Evolutionary conservation across 2,888 invertebrate genomes (phyloP), one percentile per base, ranked within the genome.

Genomic region (Melinaea menophilus): DNA sequence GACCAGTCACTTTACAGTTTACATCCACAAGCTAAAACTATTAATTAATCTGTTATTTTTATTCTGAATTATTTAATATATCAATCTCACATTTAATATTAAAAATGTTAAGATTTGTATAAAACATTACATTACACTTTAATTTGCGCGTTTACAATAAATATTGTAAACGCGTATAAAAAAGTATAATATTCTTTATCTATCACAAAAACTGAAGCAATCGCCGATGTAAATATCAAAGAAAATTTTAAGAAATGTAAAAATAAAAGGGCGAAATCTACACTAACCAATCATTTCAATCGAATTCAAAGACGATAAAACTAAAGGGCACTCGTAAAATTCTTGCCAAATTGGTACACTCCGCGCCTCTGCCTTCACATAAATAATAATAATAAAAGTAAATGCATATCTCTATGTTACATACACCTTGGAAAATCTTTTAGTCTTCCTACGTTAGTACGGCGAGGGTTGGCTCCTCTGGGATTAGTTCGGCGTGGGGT

Each of bases 351-450:
- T 84, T 82, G 82, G 78, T 77, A 76, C 80, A 79, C 73, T 85
- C 84, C 71, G 63, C 85, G 82, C 83, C 80, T 80, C 66, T 59
- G 59, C 69, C 67, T 70, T 65, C 67, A 70, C 78, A 79, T 85
- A 84, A 83, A 85, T 86, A 87, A 88, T 86, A 86, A 87, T 81
- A 82, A 84, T 81, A 82, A 81, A 74, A 77, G 75, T 79, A 79
- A 78, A 85, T 84, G 85, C 82, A 84, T 80, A 77, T 80, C 76
- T 77, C 75, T 81, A 78, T 80, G 78, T 77, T 74, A 75, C 72
- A 69, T 73, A 75, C 73, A 71, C 74, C 75, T 75, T 75, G 73
- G 77, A 79, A 82, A 84, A 82, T 84, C 85, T 83, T 80, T 79
- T 77, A 79, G 77, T 75, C 75, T 70, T 76, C 75, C 72, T 73